Evolutionary conservation across 2,113 vertebrate species (phyloP), one percentile per base, ranked within the genome.

Genomic region (Jaculus jaculus): DNA sequence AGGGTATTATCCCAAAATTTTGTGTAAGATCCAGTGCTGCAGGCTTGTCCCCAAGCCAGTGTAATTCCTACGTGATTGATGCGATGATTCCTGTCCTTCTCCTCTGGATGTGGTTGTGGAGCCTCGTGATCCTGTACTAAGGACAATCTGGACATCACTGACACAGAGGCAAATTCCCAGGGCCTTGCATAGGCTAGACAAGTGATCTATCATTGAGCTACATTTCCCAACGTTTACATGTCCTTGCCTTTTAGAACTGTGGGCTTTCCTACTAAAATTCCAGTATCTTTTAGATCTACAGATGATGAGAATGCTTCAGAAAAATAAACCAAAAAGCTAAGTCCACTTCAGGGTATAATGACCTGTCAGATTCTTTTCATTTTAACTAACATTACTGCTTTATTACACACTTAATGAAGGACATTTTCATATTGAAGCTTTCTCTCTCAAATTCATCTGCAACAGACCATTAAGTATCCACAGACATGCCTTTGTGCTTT

Each of bases 381-480:
- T 91, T 63, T 72, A 82, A 85, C 79, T 32, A 78, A 81, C 24
- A 82, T 21, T 39, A 63, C 51, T 81, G 71, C 42, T 77, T 72
- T 82, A 91, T 88, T 73, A 66, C 8, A 81, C 30, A 88, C 18
- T 77, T 63, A 65, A 69, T 26, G 68, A 80, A 89, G 58, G 75
- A 68, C 63, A 21, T 72, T 88, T 68, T 84, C 85, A 73, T 23
- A 83, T n/a, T 11, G 61, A 85, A 58, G 42, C 37, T 65, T 72
- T 89, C 54, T 95, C 80, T 95, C 63, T 89, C 68, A 78, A 82
- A 81, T 83, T 78, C 77, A 89, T 89, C 81, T 77, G 92, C 63
- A 79, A 68, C 16, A 42, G 39, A 88, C 68, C 84, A 75, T 82
- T 89, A 89, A 89, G 42, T 77, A 85, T 86, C 80, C 47, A 82